phyloP scores from a whole-genome alignment of 2,113 vertebrate species.

The Pygoscelis adeliae region DNA sequence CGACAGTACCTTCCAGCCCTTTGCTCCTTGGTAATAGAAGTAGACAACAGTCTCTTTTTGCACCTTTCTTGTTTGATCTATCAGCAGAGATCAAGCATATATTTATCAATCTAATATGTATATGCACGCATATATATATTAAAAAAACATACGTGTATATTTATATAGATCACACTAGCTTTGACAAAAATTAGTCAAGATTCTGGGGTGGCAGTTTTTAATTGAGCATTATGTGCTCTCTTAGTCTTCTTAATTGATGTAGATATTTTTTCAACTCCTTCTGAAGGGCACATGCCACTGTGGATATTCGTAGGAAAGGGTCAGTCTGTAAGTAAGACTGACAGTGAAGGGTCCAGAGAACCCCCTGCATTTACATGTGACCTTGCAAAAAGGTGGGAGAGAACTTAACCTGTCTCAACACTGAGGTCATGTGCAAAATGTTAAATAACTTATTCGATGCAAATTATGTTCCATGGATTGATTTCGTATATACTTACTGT shows the following conservation, averaged over 20 bases:
- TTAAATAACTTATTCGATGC: background rate
- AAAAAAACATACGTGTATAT: background rate
- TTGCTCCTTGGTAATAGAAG: background rate
- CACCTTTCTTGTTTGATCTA: background rate
- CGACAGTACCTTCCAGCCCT: conserved; percentile 12
- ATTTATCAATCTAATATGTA: background rate
- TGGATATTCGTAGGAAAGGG: background rate
- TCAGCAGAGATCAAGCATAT: background rate
- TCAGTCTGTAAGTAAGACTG: background rate
- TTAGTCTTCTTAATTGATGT: background rate
- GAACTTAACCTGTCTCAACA: background rate
- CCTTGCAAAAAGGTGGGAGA: background rate
- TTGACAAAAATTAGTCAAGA: background rate
- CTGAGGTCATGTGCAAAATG: background rate
- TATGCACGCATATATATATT: background rate
- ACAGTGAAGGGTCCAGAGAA: background rate
- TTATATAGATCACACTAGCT: background rate
- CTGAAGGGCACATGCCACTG: background rate
- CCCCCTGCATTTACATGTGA: background rate
- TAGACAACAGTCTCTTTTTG: background rate
- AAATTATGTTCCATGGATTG: background rate
- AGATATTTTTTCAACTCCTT: background rate
- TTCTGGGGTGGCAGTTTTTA: background rate
- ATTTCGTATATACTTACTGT: background rate
- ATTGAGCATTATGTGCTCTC: background rate